A percentile compares a stretch with the other conserved stretches of the same genome.
Evolutionary conservation across 2,888 invertebrate species (phyloP).

Genomic region (Leptura quadrifasciata): DNA sequence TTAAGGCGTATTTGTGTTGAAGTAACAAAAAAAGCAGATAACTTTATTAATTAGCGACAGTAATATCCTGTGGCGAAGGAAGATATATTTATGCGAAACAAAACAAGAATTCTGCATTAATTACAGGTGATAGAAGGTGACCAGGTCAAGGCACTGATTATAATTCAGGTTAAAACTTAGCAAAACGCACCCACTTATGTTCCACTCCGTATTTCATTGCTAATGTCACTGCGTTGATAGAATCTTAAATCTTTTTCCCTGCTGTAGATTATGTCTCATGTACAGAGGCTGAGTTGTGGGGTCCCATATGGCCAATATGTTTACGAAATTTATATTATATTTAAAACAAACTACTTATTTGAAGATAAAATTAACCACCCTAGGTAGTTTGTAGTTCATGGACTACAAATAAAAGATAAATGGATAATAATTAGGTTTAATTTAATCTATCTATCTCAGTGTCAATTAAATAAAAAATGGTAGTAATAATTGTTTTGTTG

Average conservation of each 20-base stretch:
- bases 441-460: no score
- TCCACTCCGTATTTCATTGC: slow-evolving; percentile 47
- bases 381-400: no score
- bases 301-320: no score
- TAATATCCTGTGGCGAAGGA: slow-evolving; percentile 1
- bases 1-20: background rate
- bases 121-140: slow-evolving; percentile 53
- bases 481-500: no score
- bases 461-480: no score
- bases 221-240: slow-evolving; percentile 36
- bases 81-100: slow-evolving; percentile 45
- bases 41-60: slow-evolving; percentile 20
- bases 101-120: slow-evolving; percentile 42
- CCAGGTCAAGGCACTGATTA: slow-evolving; percentile 62
- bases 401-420: no score
- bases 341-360: no score
- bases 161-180: slow-evolving; percentile 56
- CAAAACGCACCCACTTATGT: slow-evolving; percentile 50
- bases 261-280: background rate
- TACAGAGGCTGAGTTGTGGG: background rate
- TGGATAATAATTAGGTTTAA: no score
- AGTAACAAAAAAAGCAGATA: slow-evolving; percentile 10
- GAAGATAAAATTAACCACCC: no score
- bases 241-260: slow-evolving; percentile 31
- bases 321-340: no score